These are phyloP conservation scores for Tachysurus fulvidraco DNA, from an alignment of 2,113 vertebrate species.

Conservation along the genomic window DNA sequence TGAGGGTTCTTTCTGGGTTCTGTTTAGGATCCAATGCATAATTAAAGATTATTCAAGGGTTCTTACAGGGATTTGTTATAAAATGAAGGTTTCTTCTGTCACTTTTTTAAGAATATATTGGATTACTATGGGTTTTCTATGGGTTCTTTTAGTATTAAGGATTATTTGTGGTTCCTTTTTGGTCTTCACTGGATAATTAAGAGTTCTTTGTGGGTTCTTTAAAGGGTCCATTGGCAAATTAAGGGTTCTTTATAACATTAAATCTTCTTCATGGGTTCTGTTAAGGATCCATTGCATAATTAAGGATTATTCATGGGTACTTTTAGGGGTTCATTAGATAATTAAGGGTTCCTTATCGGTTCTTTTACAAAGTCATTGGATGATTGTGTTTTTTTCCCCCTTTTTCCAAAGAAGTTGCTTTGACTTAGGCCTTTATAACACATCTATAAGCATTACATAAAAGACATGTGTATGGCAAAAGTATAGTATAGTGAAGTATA, in stretches of 20 bases:
- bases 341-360: background rate
- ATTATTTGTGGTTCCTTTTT: too few relatives aligned
- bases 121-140: background rate
- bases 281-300: background rate
- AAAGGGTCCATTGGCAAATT: background rate
- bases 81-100: background rate
- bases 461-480: background rate
- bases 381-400: too few relatives aligned
- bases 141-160: background rate
- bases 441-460: background rate
- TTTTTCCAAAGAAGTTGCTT: background rate
- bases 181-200: background rate
- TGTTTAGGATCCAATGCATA: background rate
- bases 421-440: background rate
- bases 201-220: background rate
- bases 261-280: background rate
- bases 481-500: too few relatives aligned
- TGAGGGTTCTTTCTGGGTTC: background rate
- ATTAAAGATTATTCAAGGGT: background rate
- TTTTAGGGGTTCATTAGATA: background rate
- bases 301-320: background rate
- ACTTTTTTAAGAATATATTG: background rate
- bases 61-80: background rate
- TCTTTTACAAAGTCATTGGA: background rate
- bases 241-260: background rate